Percentiles rank a stretch among this genome's conserved stretches.
phyloP scores from a whole-genome alignment of 2,113 vertebrate genomes.

The Pelodiscus sinensis region DNA sequence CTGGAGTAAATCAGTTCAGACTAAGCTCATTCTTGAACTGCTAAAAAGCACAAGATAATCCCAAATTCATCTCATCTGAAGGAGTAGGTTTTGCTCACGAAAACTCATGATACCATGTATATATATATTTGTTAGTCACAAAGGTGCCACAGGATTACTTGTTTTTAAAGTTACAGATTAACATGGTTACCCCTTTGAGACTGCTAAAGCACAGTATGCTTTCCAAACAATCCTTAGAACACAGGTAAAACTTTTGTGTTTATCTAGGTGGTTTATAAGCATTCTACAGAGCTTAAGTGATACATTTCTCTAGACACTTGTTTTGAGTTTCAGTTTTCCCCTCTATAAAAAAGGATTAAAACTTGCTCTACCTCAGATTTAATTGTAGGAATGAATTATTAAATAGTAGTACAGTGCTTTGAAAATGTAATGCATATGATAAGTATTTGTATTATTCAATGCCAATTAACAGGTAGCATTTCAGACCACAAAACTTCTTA shows the following conservation, averaged over 20 bases:
- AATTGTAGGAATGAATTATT: neutral
- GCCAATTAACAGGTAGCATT: neutral
- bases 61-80: too few species aligned
- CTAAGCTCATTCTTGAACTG: neutral
- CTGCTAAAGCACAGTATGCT: neutral
- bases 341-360: neutral
- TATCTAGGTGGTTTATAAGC: neutral
- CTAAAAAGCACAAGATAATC: neutral
- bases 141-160: too few species aligned
- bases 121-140: too few species aligned
- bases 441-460: neutral
- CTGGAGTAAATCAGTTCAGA: neutral
- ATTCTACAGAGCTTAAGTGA: neutral
- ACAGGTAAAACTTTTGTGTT: neutral
- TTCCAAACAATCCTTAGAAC: neutral
- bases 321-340: neutral
- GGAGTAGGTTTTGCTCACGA: too few species aligned
- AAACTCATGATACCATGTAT: too few species aligned
- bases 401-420: too few species aligned
- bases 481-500: neutral
- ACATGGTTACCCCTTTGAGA: too few species aligned
- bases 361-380: neutral
- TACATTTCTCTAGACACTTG: neutral
- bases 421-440: neutral
- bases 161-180: too few species aligned